phyloP scores from a whole-genome alignment of 2,113 vertebrate genomes.

The Pavo muticus region DNA sequence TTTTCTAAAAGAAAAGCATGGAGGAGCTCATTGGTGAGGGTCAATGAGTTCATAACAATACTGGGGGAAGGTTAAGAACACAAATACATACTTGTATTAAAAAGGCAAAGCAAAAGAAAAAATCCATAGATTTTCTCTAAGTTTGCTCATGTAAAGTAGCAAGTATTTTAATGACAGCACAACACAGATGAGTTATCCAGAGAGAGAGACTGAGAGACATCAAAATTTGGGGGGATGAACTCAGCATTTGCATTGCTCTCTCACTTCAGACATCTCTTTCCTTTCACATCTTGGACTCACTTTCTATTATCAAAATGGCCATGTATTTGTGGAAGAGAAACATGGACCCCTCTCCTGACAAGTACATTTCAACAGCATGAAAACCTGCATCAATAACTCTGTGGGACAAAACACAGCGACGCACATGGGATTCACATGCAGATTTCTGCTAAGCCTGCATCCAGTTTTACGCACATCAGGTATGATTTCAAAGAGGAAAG shows the following conservation, averaged over 20 bases:
- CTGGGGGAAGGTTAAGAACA: neutral
- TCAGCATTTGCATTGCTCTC: neutral
- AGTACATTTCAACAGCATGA: neutral
- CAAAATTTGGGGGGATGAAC: neutral
- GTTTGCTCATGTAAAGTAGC: neutral
- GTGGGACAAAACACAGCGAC: neutral
- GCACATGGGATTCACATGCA: fast-evolving
- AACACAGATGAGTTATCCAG: neutral
- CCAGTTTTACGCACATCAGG: neutral
- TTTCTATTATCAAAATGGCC: neutral
- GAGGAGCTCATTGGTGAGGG: too few species aligned
- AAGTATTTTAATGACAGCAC: neutral
- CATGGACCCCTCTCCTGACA: neutral
- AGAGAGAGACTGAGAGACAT: neutral
- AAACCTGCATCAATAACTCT: neutral
- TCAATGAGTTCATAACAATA: neutral
- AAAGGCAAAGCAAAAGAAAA: neutral
- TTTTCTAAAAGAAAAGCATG: neutral
- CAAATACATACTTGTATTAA: neutral
- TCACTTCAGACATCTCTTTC: neutral
- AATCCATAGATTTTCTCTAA: neutral
- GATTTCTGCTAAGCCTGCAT: neutral
- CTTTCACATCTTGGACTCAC: neutral
- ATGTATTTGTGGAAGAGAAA: neutral
- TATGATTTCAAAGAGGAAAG: neutral